Base-by-base conservation (phyloP, 92 coral and sea anemone genomes). In the Zoanthus gigantus region DNA sequence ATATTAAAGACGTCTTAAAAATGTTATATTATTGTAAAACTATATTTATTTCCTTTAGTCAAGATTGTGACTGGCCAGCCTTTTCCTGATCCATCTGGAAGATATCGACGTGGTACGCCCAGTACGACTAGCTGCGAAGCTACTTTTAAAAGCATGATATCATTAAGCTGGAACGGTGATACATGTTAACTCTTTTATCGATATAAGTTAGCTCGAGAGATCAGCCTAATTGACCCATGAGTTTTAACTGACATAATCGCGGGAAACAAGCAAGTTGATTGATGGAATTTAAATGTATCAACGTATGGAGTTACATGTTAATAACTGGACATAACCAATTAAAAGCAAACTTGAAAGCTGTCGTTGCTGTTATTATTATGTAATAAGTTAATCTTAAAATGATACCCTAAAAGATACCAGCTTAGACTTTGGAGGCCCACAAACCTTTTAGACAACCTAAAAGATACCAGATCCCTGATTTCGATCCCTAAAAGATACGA, bases 1-100 rank as follows among this genome's bases (percentile, higher is more conserved):
- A 77, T 14, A 37, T 10, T 44, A 77, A 77, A 17, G 34, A 47
- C 47, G 42, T 74, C 31, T 18, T 74, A 18, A 0, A 74, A 0
- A 74, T 37, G 47, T 74, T 18, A 74, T 74, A 18, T 23, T 74
- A 74, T 74, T 74, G 79, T 74, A 74, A 74, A 74, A 74, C 34
- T 74, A 78, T 78, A 15, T 79, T 50, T 79, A 23, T 52, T 79
- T 56, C 73, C 34, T 31, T 58, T 79, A 76, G 61, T 76, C 76
- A 86, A 85, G 56, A n/a, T 44, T 65, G 85, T 77, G 58, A 86
- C 74, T 73, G 90, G 85, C 45, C 79, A 86, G 77, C 76, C 90
- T 77, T 86, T 86, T 66, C 84, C 84, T 34, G 84, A 86, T 86
- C 90, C 85, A 42, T 47, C 58, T 57, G 90, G 90, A 16, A 76